Base-by-base conservation (phyloP, 2,113 vertebrate genomes). In the Melanerpes aurifrons region DNA sequence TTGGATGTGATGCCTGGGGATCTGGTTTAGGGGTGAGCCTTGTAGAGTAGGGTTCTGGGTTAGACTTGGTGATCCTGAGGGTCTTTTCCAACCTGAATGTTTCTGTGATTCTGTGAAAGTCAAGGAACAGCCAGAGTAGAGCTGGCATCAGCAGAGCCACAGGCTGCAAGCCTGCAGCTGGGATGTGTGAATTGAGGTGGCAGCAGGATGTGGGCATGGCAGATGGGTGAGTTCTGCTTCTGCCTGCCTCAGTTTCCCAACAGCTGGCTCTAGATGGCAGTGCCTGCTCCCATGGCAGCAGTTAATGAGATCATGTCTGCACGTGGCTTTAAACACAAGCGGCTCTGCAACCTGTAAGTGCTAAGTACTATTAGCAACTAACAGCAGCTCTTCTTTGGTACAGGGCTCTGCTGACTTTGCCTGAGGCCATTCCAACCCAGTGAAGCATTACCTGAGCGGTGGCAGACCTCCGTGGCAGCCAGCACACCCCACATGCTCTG, bases 321-420 rank as follows among this genome's bases (percentile, higher is more conserved):
- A 56, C 80, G 66, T 2, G 61, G 72, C 61, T 84, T 8, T 35
- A 72, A 81, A 81, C 90, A 80, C 25, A 48, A 35, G 50, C 15
- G 77, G 58, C 67, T 72, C 67, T 76, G 64, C 40, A 54, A 24
- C 2, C 1, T 95, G 95, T 90, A 63, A 95, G 61, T 43, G 94
- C 89, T 96, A 81, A 97, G 64, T 64, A 43, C 81, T 90, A 87
- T 97, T 96, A 95, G 43, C 95, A 95, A 24, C 80, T 82, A 92
- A 16, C 92, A 88, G 86, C 88, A 90, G 74, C 29, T 93, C 81
- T 89, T 35, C 77, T 75, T 75, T 32, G 74, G 78, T 74, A 58
- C 86, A 78, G 66, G 66, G 78, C 85, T 93, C 85, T 73, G 61
- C 81, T 87, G 83, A 64, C 90, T 92, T 90, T 93, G 94, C 96